Percentiles rank a stretch among this genome's conserved stretches.
These are phyloP conservation scores for Micropterix aruncella DNA, from an alignment of 2,888 invertebrate genomes.

Conservation along the genomic window DNA sequence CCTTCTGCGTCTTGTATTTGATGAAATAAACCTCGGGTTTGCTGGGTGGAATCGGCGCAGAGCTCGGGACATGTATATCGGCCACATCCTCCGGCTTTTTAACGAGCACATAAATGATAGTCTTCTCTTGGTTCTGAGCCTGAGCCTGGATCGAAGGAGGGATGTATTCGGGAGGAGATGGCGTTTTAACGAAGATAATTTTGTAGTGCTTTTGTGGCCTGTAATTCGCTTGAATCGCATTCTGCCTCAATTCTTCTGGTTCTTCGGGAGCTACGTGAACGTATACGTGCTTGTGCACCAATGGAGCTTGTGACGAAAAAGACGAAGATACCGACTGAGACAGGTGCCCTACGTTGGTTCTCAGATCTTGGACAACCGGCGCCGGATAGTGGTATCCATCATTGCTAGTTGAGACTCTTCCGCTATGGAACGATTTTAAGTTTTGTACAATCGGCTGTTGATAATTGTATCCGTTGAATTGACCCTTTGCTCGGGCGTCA, in stretches of 20 bases:
- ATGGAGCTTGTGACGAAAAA: conserved; percentile 18
- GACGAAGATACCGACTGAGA: neutral
- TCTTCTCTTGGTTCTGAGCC: conserved; percentile 65
- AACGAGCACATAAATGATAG: conserved; percentile 68
- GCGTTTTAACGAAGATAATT: conserved; percentile 78
- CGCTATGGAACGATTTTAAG: too few species aligned
- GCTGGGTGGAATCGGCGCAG: conserved; percentile 59
- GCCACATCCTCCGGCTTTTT: conserved; percentile 73
- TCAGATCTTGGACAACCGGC: neutral
- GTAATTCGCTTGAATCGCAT: conserved; percentile 47
- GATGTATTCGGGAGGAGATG: conserved; percentile 60
- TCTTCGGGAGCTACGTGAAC: conserved; percentile 75
- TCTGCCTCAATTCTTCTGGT: conserved; percentile 52
- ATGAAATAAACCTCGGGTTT: conserved; percentile 79
- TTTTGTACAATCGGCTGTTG: neutral
- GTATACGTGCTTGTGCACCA: conserved; percentile 70
- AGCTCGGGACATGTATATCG: conserved; percentile 57
- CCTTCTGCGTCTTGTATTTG: conserved; percentile 65
- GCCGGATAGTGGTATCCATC: neutral
- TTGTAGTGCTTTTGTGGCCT: conserved; percentile 69
- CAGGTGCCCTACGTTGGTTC: neutral
- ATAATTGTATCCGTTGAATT: neutral
- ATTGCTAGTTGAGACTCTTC: neutral
- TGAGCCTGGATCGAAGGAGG: conserved; percentile 61
- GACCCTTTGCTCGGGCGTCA: too few species aligned